A percentile compares a stretch with the other conserved stretches of the same genome.
phyloP scores from a whole-genome alignment of 1,140 invertebrate genomes.

The Hormaphis cornu region DNA sequence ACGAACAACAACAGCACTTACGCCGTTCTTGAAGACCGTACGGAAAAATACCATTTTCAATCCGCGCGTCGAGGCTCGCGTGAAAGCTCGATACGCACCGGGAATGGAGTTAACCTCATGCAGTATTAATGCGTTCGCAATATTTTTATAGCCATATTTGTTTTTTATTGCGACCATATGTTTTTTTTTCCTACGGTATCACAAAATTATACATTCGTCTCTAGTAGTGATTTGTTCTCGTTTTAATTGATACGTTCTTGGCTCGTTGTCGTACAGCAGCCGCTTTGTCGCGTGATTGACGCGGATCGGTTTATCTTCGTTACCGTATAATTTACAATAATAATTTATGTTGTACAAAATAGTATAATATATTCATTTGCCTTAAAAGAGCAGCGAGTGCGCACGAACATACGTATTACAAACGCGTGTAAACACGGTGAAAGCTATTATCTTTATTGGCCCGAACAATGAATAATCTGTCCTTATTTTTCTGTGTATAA shows the following conservation, averaged over 20 bases:
- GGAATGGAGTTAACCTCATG: slow-evolving; percentile 23
- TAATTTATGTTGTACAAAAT: not conserved
- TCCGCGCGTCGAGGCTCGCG: not conserved
- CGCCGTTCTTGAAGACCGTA: not conserved
- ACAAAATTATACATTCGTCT: not conserved
- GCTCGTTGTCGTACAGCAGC: not conserved
- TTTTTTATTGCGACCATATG: not conserved
- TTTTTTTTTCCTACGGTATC: not conserved
- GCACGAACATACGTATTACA: not conserved
- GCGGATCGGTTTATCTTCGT: not conserved
- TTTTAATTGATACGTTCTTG: slow-evolving; percentile 8
- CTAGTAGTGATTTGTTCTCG: not conserved
- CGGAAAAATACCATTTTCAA: not conserved
- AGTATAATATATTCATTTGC: not conserved
- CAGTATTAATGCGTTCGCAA: not conserved
- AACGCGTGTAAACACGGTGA: not conserved
- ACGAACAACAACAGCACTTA: not conserved
- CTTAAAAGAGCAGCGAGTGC: not conserved
- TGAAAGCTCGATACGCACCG: not conserved
- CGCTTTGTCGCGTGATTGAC: not conserved
- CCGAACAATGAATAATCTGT: slow-evolving; percentile 20
- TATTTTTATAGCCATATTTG: slow-evolving; percentile 25
- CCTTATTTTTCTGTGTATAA: slow-evolving; percentile 15
- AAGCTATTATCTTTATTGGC: slow-evolving; percentile 25
- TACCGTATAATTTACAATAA: not conserved